Evolutionary conservation across 2,888 invertebrate genomes (phyloP).

Genomic region (Ornithoptera priamus): DNA sequence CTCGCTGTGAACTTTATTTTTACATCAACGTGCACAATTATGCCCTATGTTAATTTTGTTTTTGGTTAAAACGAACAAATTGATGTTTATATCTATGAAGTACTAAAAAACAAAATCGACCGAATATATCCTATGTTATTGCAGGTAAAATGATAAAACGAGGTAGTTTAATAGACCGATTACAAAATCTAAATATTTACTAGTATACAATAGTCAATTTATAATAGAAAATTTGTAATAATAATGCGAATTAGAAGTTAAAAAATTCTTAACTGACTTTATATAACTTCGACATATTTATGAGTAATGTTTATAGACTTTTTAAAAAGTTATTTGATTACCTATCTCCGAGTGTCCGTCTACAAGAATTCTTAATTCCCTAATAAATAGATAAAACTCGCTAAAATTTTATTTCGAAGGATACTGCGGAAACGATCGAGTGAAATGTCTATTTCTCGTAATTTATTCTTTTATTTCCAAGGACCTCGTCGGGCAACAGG

Average conservation of each 20-base stretch:
- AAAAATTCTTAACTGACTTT: not conserved
- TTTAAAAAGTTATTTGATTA: not conserved
- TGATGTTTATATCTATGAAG: not conserved
- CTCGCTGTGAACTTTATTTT: not conserved
- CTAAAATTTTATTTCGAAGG: not conserved
- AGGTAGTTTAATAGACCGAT: not conserved
- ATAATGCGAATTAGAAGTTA: not conserved
- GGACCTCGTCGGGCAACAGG: slow-evolving; percentile 41
- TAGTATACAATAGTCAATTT: not conserved
- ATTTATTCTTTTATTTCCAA: slow-evolving; percentile 36
- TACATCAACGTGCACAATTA: not conserved
- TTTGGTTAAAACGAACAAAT: not conserved
- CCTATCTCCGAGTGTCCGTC: not conserved
- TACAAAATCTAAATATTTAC: not conserved
- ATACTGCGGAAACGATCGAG: slow-evolving; percentile 10
- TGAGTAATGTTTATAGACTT: not conserved
- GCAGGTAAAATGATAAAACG: not conserved
- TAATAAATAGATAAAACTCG: not conserved
- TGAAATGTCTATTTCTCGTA: slow-evolving; percentile 32
- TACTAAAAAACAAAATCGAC: not conserved
- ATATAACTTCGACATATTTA: not conserved
- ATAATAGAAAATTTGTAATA: too few relatives aligned
- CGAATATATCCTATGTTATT: not conserved
- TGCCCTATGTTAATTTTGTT: not conserved
- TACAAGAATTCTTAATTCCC: not conserved